A percentile compares a stretch with the other conserved stretches of the same genome.
phyloP scores from a whole-genome alignment of 2,797 vertebrate species.

The Chromobotia macracanthus region DNA sequence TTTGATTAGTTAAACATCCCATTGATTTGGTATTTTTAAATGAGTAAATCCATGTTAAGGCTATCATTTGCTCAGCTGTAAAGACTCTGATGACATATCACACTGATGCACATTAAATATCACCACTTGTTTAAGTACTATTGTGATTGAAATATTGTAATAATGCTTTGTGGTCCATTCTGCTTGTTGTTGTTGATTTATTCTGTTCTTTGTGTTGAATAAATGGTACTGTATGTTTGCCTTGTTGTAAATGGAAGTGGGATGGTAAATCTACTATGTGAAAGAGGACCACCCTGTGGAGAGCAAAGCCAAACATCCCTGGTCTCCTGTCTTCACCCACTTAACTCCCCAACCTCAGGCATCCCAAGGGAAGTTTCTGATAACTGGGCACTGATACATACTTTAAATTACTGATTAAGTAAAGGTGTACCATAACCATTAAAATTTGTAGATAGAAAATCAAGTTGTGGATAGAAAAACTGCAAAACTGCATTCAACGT shows the following conservation, averaged over 20 bases:
- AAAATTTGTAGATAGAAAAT: no score
- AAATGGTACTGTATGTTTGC: constrained; percentile 70
- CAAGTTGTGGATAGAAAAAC: constrained; percentile 16
- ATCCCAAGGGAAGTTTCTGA: constrained; percentile 51
- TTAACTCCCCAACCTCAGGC: constrained; percentile 48
- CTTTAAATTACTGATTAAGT: constrained; percentile 36
- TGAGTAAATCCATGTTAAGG: not conserved
- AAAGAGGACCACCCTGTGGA: constrained; percentile 70
- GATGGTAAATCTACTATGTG: constrained; percentile 60
- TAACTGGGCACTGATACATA: constrained; percentile 51
- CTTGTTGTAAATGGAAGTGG: constrained; percentile 63
- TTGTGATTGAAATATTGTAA: constrained; percentile 56
- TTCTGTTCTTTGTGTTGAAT: constrained; percentile 57
- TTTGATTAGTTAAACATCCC: constrained; percentile 24
- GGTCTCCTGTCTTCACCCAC: constrained; percentile 43
- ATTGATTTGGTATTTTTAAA: constrained; percentile 34
- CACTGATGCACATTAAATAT: constrained; percentile 32
- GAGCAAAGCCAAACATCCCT: constrained; percentile 50
- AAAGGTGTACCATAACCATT: constrained; percentile 24
- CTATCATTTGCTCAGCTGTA: constrained; percentile 53
- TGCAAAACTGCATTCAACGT: not conserved
- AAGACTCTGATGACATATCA: not conserved
- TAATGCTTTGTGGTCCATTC: constrained; percentile 49
- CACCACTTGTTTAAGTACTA: constrained; percentile 46
- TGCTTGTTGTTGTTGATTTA: constrained; percentile 62